Base-by-base conservation (phyloP, 2,113 vertebrate genomes). In the Climacteris rufus region DNA sequence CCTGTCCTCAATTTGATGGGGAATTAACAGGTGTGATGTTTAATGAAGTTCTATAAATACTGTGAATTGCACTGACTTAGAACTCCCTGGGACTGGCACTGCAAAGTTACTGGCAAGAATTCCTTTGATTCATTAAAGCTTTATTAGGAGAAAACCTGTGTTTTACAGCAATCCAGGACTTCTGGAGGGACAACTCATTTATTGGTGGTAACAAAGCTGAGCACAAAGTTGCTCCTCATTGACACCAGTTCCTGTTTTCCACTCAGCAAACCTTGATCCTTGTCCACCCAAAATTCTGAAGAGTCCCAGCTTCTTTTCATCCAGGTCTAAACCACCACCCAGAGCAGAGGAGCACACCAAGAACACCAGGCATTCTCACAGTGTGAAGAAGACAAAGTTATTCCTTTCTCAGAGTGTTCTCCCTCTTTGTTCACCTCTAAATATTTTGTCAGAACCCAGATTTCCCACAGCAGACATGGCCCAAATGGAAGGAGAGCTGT, bases 361-460 rank as follows among this genome's bases (percentile, higher is more conserved):
- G 27, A 9, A 9, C 1, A 18, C 2, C 74, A 37, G 53, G 30
- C 10, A 61, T 31, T 56, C 63, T 39, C 52, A 50, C 40, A 31
- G 13, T 0, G 30, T 1, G 21, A 59, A 76, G 44, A 45, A 15
- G 11, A 66, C 16, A 23, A 89, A 60, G 7, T 28, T 30, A 27
- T 5, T 49, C 35, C 50, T 56, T 88, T 42, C 74, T 69, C 79
- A 56, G 27, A 74, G 35, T 50, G 78, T 28, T 1, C 17, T 60
- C 42, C 22, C 33, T 56, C 68, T 72, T 50, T 45, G 52, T 45
- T 81, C 92, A 84, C 72, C 87, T 95, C 37, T 17, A 87, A 89
- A 45, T 89, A 39, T 91, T 96, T 94, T 78, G 87, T 54, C 92
- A 94, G 64, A 59, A 75, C 61, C 47, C 30, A 4, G 35, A 84